Percentiles rank a stretch among this genome's conserved stretches.
phyloP scores from a whole-genome alignment of 2,797 vertebrate species.

The Echiichthys vipera region DNA sequence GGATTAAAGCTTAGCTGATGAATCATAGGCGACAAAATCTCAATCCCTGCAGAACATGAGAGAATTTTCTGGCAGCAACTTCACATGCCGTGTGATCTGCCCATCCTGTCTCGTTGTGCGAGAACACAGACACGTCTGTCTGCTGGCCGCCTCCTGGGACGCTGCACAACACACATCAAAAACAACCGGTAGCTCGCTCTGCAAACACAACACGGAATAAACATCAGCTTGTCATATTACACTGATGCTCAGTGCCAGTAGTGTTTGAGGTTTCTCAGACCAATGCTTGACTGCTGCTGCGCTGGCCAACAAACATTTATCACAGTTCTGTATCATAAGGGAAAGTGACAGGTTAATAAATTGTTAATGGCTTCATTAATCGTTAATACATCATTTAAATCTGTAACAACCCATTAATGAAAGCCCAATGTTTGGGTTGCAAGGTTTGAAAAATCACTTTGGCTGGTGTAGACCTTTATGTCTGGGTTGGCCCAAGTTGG shows the following conservation, averaged over 20 bases:
- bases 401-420: too few species aligned
- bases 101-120: constrained; percentile 45
- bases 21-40: constrained; percentile 39
- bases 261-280: background rate
- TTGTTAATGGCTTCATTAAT: too few species aligned
- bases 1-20: constrained; percentile 44
- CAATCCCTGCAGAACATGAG: constrained; percentile 24
- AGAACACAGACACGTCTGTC: constrained; percentile 53
- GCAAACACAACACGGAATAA: constrained; percentile 40
- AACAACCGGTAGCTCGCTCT: constrained; percentile 38
- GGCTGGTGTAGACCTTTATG: too few species aligned
- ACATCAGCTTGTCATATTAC: constrained; percentile 53
- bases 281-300: background rate
- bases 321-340: background rate
- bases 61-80: constrained; percentile 48
- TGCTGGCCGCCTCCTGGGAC: constrained; percentile 36
- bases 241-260: constrained; percentile 18
- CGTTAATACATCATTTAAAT: too few species aligned
- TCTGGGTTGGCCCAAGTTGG: too few species aligned
- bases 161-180: constrained; percentile 40
- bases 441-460: too few species aligned
- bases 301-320: background rate
- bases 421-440: too few species aligned
- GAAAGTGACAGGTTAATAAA: background rate
- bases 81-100: constrained; percentile 59